Evolutionary conservation across 2,888 invertebrate genomes (phyloP), one percentile per base, ranked within the genome.

Genomic region (Palloptera scutellata): DNA sequence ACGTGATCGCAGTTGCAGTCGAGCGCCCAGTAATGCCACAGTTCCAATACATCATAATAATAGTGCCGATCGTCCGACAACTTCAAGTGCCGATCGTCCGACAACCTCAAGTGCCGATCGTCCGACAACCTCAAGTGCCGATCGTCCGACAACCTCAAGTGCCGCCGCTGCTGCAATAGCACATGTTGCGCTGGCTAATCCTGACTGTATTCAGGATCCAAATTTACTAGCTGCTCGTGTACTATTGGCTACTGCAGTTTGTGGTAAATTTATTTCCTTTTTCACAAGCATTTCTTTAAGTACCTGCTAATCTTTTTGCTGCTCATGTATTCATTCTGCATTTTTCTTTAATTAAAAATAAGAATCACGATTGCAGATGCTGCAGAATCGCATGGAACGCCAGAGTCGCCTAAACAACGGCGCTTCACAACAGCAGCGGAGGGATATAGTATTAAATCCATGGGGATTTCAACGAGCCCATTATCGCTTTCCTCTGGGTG

Each of bases 341-440:
- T 71, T 61, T 71, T 71, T 72, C 67, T 69, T 67, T 74, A 72
- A 77, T 75, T 74, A 72, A 79, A 76, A 75, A 76, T 76, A 80
- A 84, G 85, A 85, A 77, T 80, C 78, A 68, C 84, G 79, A 74
- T 85, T 85, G 74, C 85, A 85, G 84, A 83, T 76, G 74, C 77
- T 85, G 76, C 84, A 83, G 76, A 78, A 76, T 48, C 84, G 82
- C 70, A 77, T 81, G 71, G 74, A 70, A 8, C 72, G 71, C 20
- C 72, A 70, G 73, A 73, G 68, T 45, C 74, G 71, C 20, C 13
- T 41, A 45, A 61, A n/a, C 61, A 67, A 15, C 57, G 30, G 48
- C 54, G 75, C 64, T n/a, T 9, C 19, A 11, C 71, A 71, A 30
- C 73, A 71, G 58, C 73, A 57, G 53, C 61, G 55, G 55, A 42